A percentile compares a stretch with the other conserved stretches of the same genome.
These are phyloP conservation scores for Armadillidium nasatum DNA, from an alignment of 1,140 invertebrate genomes.

Conservation along the genomic window DNA sequence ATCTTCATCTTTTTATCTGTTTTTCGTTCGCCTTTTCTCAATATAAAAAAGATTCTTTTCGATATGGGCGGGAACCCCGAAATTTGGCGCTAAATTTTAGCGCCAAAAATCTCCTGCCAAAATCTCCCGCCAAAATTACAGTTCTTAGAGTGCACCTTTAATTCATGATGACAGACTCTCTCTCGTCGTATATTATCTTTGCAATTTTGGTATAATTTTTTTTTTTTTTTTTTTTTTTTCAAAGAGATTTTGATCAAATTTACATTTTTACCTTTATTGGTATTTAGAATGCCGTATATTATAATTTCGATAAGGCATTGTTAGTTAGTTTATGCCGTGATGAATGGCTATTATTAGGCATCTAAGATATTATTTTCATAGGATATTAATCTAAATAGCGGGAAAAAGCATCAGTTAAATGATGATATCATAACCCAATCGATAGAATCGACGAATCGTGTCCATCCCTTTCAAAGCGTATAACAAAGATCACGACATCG, in stretches of 20 bases:
- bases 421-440: neutral
- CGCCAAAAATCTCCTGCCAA: too few species aligned
- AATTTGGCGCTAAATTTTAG: neutral
- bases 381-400: neutral
- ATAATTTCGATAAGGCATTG: neutral
- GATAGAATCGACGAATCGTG: neutral
- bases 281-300: neutral
- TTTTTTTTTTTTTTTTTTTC: neutral
- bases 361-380: neutral
- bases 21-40: neutral
- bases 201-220: too few species aligned
- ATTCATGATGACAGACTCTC: neutral
- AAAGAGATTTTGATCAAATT: neutral
- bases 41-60: neutral
- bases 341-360: neutral
- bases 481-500: neutral
- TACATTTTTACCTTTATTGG: conserved; percentile 4
- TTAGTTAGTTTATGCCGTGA: neutral
- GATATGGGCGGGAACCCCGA: neutral
- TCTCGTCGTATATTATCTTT: neutral
- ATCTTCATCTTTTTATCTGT: conserved; percentile 1
- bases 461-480: neutral
- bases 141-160: neutral
- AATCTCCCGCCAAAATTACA: neutral
- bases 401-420: neutral